phyloP scores from a whole-genome alignment of 2,113 vertebrate species.

The Seriola dumerili region DNA sequence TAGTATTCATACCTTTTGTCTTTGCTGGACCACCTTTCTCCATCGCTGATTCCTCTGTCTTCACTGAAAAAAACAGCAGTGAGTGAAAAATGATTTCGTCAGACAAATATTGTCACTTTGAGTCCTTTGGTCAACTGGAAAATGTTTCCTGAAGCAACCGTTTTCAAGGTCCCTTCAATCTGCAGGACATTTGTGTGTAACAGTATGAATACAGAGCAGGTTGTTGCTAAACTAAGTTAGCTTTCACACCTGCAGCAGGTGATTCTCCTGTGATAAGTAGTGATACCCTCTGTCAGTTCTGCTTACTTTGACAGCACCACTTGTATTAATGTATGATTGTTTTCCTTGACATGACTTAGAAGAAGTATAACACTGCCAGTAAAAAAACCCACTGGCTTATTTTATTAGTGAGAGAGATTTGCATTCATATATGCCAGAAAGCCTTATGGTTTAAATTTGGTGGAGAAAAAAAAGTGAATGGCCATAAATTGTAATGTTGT shows the following conservation, averaged over 20 bases:
- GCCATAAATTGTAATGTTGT: not conserved
- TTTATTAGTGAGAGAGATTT: not conserved
- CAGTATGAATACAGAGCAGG: not conserved
- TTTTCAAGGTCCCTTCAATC: not conserved
- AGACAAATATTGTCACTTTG: not conserved
- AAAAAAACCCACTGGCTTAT: not conserved
- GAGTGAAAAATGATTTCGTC: not conserved
- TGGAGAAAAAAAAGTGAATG: slow-evolving; percentile 3
- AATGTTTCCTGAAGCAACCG: not conserved
- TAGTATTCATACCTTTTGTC: slow-evolving; percentile 73
- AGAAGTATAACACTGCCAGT: not conserved
- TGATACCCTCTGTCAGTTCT: not conserved
- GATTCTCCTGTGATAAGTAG: not conserved
- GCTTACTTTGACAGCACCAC: not conserved
- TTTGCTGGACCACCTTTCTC: slow-evolving; percentile 75
- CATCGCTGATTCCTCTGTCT: slow-evolving; percentile 73
- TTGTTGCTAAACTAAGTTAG: not conserved
- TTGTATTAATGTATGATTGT: not conserved
- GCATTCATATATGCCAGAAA: slow-evolving; percentile 1
- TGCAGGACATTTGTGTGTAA: slow-evolving; percentile 5
- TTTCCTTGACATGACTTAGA: not conserved
- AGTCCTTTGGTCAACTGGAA: not conserved
- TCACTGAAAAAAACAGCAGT: slow-evolving; percentile 50
- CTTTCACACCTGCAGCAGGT: slow-evolving; percentile 1
- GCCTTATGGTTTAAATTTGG: slow-evolving; percentile 10